Evolutionary conservation across 2,888 invertebrate species (phyloP), one percentile per base, ranked within the genome.

Genomic region (Drosophila kambysellisi): DNA sequence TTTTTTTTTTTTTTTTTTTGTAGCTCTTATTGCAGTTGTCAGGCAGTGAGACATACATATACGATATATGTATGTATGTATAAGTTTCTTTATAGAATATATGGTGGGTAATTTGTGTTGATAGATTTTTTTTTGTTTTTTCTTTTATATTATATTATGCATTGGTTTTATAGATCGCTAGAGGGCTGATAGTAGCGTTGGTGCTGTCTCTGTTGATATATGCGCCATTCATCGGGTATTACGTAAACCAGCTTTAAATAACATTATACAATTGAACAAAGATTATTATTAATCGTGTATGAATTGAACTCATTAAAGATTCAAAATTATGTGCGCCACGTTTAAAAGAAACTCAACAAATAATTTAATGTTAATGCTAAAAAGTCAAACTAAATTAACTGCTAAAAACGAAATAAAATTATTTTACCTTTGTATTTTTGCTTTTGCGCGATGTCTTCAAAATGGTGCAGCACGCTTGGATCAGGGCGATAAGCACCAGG

Each of bases 381-480:
- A 61, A 76, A 43, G 37, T 60, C 25, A 29, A 73, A 54, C 58
- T 54, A 54, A 54, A 51, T 4, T 25, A 43, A 39, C 5, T 35
- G 15, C n/a, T n/a, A 15, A n/a, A 35, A 56, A n/a, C 6, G 17
- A 11, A 43, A 43, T 46, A 17, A 54, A 48, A 46, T n/a, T 17
- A 75, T 82, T 94, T 2, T 94, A 97, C 97, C 96, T 97, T 97
- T 91, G 95, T 95, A 79, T 94, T 94, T 73, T 94, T 94, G 74
- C 94, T 94, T 80, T 94, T 94, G 81, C 94, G 94, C 29, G 95
- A 95, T 0, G 95, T 95, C 86, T 95, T 95, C 92, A 96, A 96
- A 54, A 98, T 95, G 3, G 97, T 98, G 91, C 97, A 97, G 59
- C 94, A 95, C 0, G 97, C 98, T 94, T 98, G 98, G 54, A 98